A percentile compares a stretch with the other conserved stretches of the same genome.
Conservation (phyloP, 2,797 vertebrate species). For the Pampus argenteus region DNA sequence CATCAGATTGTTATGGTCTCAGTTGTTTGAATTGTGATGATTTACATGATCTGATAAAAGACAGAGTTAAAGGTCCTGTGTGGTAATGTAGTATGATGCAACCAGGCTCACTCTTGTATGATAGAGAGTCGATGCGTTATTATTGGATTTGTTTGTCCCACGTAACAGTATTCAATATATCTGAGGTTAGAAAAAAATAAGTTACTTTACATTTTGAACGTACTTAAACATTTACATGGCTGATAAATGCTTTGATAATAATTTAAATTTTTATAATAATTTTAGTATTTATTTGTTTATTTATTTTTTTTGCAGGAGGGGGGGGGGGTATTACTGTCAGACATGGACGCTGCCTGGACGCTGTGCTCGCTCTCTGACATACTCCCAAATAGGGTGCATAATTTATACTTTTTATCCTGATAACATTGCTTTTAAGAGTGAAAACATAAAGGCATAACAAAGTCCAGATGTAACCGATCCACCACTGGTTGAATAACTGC, state of each 20-base stretch:
- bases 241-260: too few species aligned
- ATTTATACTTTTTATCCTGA: slow-evolving; percentile 71
- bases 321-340: slow-evolving; percentile 34
- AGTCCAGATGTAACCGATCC: slow-evolving; percentile 77
- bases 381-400: slow-evolving; percentile 60
- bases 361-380: slow-evolving; percentile 54
- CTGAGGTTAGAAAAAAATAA: neutral
- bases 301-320: too few species aligned
- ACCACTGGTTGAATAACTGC: slow-evolving; percentile 62
- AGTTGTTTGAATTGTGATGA: slow-evolving; percentile 34
- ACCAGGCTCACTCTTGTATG: neutral
- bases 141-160: neutral
- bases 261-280: too few species aligned
- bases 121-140: too few species aligned
- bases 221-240: slow-evolving; percentile 1
- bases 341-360: slow-evolving; percentile 27
- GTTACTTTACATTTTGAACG: neutral
- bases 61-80: slow-evolving; percentile 5
- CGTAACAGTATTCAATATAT: neutral
- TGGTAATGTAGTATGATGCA: slow-evolving; percentile 5
- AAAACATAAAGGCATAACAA: slow-evolving; percentile 72
- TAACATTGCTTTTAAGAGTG: slow-evolving; percentile 69
- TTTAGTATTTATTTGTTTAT: too few species aligned
- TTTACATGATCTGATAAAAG: slow-evolving; percentile 33
- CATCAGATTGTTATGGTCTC: slow-evolving; percentile 26